Evolutionary conservation across 1,140 invertebrate genomes (phyloP).

Genomic region (Atta cephalotes): DNA sequence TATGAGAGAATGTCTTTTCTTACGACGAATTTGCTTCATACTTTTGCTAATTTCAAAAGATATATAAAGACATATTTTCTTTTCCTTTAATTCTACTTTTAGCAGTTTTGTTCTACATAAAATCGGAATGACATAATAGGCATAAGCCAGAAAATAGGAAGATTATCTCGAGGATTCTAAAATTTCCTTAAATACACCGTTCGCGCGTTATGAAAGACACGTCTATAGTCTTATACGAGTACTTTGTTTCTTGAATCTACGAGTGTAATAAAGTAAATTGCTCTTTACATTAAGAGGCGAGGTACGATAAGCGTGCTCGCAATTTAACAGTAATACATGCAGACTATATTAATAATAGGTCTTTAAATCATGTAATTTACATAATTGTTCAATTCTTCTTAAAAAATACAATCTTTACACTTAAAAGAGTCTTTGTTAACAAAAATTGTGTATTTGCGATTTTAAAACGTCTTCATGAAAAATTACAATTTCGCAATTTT

Average conservation of each 20-base stretch:
- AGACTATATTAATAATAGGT: background rate
- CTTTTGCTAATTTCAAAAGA: background rate
- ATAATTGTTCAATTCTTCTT: background rate
- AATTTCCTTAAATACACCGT: background rate
- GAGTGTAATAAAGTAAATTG: constrained; percentile 11
- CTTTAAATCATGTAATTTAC: constrained; percentile 9
- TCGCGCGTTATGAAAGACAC: background rate
- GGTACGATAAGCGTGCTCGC: background rate
- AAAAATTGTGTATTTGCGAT: background rate
- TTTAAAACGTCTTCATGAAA: background rate
- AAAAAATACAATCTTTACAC: background rate
- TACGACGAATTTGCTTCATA: background rate
- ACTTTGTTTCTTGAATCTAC: background rate
- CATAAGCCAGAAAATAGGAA: background rate
- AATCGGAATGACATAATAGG: background rate
- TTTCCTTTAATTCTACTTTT: background rate
- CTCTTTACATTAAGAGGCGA: background rate
- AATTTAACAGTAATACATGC: background rate
- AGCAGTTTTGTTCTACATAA: background rate
- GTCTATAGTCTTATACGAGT: background rate
- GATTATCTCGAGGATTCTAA: background rate
- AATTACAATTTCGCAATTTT: background rate
- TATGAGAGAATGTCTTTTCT: background rate
- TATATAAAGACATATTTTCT: background rate
- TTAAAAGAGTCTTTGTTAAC: background rate